Evolutionary conservation across 1,140 invertebrate species (phyloP), one percentile per base, ranked within the genome.

Genomic region (Drepana arcuata): DNA sequence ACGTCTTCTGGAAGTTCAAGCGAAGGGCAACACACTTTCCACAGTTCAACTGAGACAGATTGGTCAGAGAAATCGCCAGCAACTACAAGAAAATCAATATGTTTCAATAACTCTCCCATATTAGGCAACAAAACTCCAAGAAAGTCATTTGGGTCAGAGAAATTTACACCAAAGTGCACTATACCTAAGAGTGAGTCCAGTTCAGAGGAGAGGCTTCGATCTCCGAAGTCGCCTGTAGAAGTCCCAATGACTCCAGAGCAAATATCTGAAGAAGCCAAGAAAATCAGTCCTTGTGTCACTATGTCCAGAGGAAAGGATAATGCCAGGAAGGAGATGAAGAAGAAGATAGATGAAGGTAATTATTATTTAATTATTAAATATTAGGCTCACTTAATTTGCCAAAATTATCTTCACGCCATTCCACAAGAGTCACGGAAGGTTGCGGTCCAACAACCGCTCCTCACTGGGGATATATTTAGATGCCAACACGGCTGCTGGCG

Each of bases 261-360:
- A 11, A 62, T 56, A 12, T 26, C 29, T 1, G 52, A 65, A n/a
- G 55, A 53, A 10, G 49, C 41, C 6, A 60, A 64, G 11, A 60
- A 55, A 14, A 63, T 63, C 5, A 80, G 75, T 34, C 75, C 75
- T 3, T 67, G 58, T 49, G 69, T 80, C 0, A 75, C 63, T 1
- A 23, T 66, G 24, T 72, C 75, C 0, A 23, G 72, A 14, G 75
- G 75, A 0, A 80, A 78, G 34, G 69, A 59, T 14, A 80, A 78
- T 48, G 71, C 71, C 3, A 64, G 75, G 13, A 69, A 45, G 16
- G 75, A 80, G 33, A 73, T 69, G 60, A 69, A 69, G 16, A 57
- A 64, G 34, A 80, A 77, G 40, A 45, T 77, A 7, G 46, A 62
- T 13, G 66, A 77, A 55, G 75, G 75, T 77, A 56, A 30, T 15